Conservation (phyloP, 2,113 vertebrate genomes). For the Triplophysa rosa region DNA sequence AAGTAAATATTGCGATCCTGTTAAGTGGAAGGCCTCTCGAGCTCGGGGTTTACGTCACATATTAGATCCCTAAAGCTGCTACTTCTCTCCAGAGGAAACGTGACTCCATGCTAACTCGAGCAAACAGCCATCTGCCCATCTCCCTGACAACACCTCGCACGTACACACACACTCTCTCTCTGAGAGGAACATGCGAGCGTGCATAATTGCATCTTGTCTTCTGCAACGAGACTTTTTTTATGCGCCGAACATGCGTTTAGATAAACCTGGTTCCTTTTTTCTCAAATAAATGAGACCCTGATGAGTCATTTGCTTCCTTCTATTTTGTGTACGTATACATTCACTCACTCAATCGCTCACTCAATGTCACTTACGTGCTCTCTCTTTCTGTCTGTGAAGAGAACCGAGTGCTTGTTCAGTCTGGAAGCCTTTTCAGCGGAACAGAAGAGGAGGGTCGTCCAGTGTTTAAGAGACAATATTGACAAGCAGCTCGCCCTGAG, state of each 20-base stretch:
- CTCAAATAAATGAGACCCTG: neutral
- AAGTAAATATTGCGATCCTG: slow-evolving; percentile 8
- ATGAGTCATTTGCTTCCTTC: slow-evolving; percentile 23
- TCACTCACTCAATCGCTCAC: neutral
- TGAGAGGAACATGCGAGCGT: slow-evolving; percentile 12
- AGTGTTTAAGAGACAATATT: slow-evolving; percentile 89
- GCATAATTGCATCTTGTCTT: slow-evolving; percentile 20
- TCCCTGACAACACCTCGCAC: slow-evolving; percentile 52
- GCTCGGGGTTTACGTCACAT: slow-evolving; percentile 34
- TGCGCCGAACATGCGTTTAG: neutral
- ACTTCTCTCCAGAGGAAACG: slow-evolving; percentile 42
- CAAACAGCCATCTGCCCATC: slow-evolving; percentile 58
- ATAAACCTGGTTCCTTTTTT: neutral
- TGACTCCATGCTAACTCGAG: slow-evolving; percentile 50
- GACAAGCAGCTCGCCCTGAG: slow-evolving; percentile 77
- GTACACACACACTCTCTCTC: slow-evolving; percentile 19
- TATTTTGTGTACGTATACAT: neutral
- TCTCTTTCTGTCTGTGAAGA: slow-evolving; percentile 58
- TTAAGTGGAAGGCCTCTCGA: slow-evolving; percentile 30
- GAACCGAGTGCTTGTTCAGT: slow-evolving; percentile 81
- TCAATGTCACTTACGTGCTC: slow-evolving; percentile 11
- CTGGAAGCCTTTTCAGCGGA: slow-evolving; percentile 87
- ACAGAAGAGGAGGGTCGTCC: slow-evolving; percentile 88
- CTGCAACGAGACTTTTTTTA: neutral
- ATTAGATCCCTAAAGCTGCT: slow-evolving; percentile 28